Percentiles rank a stretch among this genome's conserved stretches.
phyloP scores from a whole-genome alignment of 2,113 vertebrate species.

The Laticauda colubrina region DNA sequence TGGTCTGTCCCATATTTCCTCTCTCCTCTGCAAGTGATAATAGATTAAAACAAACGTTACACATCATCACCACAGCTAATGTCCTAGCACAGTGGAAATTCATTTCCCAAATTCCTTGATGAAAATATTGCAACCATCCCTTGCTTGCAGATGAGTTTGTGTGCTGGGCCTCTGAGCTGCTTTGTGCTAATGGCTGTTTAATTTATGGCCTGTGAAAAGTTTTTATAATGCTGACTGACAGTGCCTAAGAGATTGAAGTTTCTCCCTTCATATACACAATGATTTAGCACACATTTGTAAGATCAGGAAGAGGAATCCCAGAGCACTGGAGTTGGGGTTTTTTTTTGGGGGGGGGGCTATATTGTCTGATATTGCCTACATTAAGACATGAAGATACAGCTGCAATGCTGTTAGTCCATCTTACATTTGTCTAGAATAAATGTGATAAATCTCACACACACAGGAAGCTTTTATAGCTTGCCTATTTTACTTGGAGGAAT shows the following conservation, averaged over 20 bases:
- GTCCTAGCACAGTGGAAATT: constrained; percentile 61
- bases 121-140: constrained; percentile 49
- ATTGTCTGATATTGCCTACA: background rate
- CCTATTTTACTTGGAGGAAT: background rate
- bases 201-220: constrained; percentile 59
- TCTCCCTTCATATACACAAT: constrained; percentile 43
- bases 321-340: background rate
- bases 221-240: constrained; percentile 56
- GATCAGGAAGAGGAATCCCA: constrained; percentile 44
- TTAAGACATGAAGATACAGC: background rate
- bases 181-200: constrained; percentile 56
- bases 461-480: background rate
- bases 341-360: background rate
- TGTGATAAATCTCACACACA: background rate
- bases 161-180: constrained; percentile 32
- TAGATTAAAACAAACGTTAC: constrained; percentile 50
- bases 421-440: background rate
- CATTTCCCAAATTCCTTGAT: constrained; percentile 56
- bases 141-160: constrained; percentile 51
- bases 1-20: constrained; percentile 72
- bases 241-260: constrained; percentile 31
- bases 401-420: background rate
- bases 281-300: constrained; percentile 47
- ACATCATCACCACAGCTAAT: constrained; percentile 61
- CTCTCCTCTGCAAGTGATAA: constrained; percentile 64